phyloP scores from a whole-genome alignment of 2,888 invertebrate genomes.

The Eucriotettix oculatus region DNA sequence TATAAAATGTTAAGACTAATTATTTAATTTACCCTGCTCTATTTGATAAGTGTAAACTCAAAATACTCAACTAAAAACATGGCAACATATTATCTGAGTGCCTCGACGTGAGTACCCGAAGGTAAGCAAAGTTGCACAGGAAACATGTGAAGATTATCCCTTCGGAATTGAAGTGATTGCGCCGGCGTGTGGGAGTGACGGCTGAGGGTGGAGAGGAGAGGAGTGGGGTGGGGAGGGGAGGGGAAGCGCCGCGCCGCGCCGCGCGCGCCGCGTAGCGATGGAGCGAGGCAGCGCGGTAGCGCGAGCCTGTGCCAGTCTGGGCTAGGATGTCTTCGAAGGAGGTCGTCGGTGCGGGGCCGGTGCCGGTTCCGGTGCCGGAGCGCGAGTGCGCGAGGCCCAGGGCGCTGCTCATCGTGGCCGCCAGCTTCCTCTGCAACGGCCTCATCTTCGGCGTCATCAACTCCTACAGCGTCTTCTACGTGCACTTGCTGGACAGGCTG shows the following conservation, averaged over 20 bases:
- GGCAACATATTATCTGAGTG: too few relatives aligned
- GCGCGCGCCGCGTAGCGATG: neutral
- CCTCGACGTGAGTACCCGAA: too few relatives aligned
- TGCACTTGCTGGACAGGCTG: constrained; percentile 46
- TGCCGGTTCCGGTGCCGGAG: neutral
- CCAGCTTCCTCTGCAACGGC: constrained; percentile 78
- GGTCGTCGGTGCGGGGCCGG: neutral
- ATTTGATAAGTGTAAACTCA: too few relatives aligned
- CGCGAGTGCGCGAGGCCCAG: constrained; percentile 30
- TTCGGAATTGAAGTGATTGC: too few relatives aligned
- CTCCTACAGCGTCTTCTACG: constrained; percentile 67
- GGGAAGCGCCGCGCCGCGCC: neutral
- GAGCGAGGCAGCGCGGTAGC: neutral
- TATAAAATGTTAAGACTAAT: too few relatives aligned
- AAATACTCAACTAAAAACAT: too few relatives aligned
- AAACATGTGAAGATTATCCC: too few relatives aligned
- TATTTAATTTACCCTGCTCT: too few relatives aligned
- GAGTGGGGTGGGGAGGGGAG: too few relatives aligned
- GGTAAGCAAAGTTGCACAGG: too few relatives aligned
- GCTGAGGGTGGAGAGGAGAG: too few relatives aligned
- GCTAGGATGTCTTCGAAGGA: neutral
- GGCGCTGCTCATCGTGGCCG: constrained; percentile 68
- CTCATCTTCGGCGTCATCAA: constrained; percentile 83
- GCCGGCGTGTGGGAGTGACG: too few relatives aligned
- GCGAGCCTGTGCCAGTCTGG: neutral